Evolutionary conservation across 2,113 vertebrate genomes (phyloP).

Genomic region (Leucoraja erinaceus): DNA sequence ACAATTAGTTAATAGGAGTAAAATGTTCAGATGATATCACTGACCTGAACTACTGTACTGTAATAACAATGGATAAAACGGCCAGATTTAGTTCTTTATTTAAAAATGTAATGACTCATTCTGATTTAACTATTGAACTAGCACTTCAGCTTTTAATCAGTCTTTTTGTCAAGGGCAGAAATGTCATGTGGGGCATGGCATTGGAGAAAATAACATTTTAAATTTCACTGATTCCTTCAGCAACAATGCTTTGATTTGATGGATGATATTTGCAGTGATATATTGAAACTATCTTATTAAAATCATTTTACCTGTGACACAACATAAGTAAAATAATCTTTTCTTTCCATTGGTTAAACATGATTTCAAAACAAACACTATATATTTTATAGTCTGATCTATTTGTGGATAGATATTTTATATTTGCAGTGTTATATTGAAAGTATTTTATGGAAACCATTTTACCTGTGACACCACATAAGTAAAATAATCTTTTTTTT

Average conservation of each 20-base stretch:
- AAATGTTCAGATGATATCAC: conserved; percentile 15
- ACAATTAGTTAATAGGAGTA: conserved; percentile 39
- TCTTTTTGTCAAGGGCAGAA: not conserved
- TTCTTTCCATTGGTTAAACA: not conserved
- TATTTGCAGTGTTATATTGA: not conserved
- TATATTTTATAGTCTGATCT: not conserved
- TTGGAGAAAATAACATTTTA: not conserved
- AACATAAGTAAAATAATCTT: not conserved
- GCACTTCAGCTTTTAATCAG: conserved; percentile 20
- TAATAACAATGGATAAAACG: conserved; percentile 27
- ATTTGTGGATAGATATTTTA: too few relatives aligned
- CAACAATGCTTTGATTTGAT: not conserved
- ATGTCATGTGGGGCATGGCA: not conserved
- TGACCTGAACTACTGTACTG: conserved; percentile 35
- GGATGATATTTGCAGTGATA: not conserved
- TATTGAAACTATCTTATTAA: not conserved
- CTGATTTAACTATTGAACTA: conserved; percentile 36
- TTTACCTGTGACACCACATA: not conserved
- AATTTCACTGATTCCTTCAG: conserved; percentile 19
- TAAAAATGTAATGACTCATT: conserved; percentile 32
- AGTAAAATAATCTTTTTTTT: not conserved
- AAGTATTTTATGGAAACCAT: not conserved
- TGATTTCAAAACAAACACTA: not conserved
- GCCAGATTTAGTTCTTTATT: conserved; percentile 37
- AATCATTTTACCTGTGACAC: not conserved